Percentiles rank a stretch among this genome's conserved stretches.
Evolutionary conservation across 23 tunicate genomes (phyloP).

Genomic region (Halocynthia aurantium): DNA sequence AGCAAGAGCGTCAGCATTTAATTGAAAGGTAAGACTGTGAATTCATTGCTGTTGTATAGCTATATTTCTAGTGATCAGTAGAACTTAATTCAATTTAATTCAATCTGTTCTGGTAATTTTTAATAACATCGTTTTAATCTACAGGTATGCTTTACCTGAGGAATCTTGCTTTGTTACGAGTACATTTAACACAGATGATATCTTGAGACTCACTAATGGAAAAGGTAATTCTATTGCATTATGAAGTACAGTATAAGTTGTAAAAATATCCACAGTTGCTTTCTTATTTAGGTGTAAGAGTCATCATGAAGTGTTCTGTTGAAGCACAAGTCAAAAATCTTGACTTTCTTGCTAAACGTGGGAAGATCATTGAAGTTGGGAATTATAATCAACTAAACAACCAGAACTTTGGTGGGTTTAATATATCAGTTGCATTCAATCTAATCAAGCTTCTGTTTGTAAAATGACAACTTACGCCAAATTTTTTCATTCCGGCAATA

Average conservation of each 20-base stretch:
- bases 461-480: too few relatives aligned
- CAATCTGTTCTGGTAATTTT: too few relatives aligned
- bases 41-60: too few relatives aligned
- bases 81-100: too few relatives aligned
- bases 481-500: background rate
- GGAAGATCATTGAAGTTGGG: constrained; percentile 9
- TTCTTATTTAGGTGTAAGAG: too few relatives aligned
- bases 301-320: background rate
- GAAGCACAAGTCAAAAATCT: constrained; percentile 11
- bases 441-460: too few relatives aligned
- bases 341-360: constrained; percentile 18
- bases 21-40: background rate
- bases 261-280: too few relatives aligned
- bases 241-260: background rate
- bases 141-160: too few relatives aligned
- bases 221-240: constrained; percentile 8
- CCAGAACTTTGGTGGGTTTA: constrained; percentile 3
- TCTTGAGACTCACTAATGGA: constrained; percentile 26
- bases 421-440: background rate
- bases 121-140: too few relatives aligned
- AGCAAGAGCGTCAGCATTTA: constrained; percentile 2
- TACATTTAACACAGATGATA: background rate
- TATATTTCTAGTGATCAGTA: too few relatives aligned
- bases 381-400: background rate
- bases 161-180: too few relatives aligned